Evolutionary conservation across 2,888 invertebrate genomes (phyloP).

Genomic region (Biston stratarius): DNA sequence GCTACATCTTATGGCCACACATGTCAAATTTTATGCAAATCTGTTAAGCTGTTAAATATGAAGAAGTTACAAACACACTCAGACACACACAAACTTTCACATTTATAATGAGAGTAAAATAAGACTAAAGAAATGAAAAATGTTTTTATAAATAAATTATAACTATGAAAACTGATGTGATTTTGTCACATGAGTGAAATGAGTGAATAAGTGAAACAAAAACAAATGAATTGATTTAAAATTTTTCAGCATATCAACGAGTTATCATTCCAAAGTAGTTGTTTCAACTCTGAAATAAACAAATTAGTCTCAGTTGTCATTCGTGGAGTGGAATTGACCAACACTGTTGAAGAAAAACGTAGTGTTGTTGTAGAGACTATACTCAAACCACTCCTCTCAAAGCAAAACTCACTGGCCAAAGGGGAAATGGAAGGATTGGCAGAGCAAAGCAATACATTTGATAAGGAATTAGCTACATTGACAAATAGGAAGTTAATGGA

Average conservation of each 20-base stretch:
- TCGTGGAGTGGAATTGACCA: constrained; percentile 92
- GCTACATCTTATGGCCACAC: no score
- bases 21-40: no score
- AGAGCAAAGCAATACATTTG: constrained; percentile 47
- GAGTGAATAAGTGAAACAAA: no score
- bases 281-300: constrained; percentile 95
- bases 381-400: constrained; percentile 79
- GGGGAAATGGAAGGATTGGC: constrained; percentile 54
- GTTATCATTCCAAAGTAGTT: constrained; percentile 94
- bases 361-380: constrained; percentile 79
- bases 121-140: no score
- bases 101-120: no score
- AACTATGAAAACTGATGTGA: no score
- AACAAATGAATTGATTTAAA: not conserved
- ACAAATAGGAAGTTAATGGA: constrained; percentile 80
- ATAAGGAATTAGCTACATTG: constrained; percentile 53
- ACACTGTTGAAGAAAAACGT: constrained; percentile 88
- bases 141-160: no score
- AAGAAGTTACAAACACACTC: no score
- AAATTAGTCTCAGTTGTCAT: constrained; percentile 94
- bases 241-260: constrained; percentile 92
- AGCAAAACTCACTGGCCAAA: constrained; percentile 71
- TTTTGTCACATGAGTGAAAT: no score
- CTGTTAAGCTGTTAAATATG: no score
- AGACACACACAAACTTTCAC: no score